Evolutionary conservation across 2,888 invertebrate genomes (phyloP).

Genomic region (Cryptus viduatorius): DNA sequence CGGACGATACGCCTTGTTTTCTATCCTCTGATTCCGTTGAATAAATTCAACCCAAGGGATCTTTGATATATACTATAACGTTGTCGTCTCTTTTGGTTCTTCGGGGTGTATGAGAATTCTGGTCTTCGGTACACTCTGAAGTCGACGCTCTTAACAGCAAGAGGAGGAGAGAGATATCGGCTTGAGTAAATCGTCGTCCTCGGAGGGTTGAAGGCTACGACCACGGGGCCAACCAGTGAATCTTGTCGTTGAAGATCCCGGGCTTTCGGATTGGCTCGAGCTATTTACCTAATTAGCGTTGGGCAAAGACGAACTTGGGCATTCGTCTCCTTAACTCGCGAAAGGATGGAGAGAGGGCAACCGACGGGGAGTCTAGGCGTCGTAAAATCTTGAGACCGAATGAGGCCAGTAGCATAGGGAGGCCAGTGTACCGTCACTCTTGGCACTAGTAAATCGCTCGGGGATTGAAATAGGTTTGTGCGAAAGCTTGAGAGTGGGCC

Average conservation of each 20-base stretch:
- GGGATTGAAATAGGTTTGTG: constrained; percentile 74
- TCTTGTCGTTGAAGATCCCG: constrained; percentile 38
- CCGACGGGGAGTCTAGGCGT: constrained; percentile 61
- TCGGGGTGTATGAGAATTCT: constrained; percentile 29
- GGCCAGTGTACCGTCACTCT: constrained; percentile 13
- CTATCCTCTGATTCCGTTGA: constrained; percentile 52
- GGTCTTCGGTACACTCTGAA: constrained; percentile 13
- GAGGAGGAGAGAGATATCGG: constrained; percentile 19
- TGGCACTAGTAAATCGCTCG: constrained; percentile 55
- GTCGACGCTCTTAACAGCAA: constrained; percentile 40
- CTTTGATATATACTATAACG: constrained; percentile 23
- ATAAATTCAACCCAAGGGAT: constrained; percentile 43
- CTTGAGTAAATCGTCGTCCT: constrained; percentile 60
- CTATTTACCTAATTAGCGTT: constrained; percentile 78
- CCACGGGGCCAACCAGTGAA: constrained; percentile 16
- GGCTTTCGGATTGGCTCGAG: constrained; percentile 61
- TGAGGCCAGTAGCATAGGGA: constrained; percentile 57
- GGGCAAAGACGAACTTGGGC: constrained; percentile 58
- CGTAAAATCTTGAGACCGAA: constrained; percentile 72
- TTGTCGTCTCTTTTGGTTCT: constrained; percentile 25
- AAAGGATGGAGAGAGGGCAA: constrained; percentile 39
- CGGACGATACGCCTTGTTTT: constrained; percentile 42
- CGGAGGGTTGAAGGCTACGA: background rate
- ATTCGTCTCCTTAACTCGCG: constrained; percentile 61
- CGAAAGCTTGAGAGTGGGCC: constrained; percentile 44